Evolutionary conservation across 2,888 invertebrate genomes (phyloP), one percentile per base, ranked within the genome.

Genomic region (Pseudanteris insignis): DNA sequence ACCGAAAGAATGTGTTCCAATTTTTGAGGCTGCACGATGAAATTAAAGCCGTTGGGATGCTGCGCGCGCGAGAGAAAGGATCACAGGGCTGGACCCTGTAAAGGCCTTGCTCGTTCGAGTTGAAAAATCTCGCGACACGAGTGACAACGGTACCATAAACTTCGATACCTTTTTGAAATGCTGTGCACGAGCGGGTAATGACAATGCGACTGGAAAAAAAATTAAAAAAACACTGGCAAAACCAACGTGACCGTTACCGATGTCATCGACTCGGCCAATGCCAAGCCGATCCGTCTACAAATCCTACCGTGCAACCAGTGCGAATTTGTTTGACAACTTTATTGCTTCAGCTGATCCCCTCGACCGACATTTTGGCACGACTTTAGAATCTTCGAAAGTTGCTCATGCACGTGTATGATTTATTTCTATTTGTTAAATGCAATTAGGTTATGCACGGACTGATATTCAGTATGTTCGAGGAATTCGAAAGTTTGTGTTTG

Each of bases 271-370:
- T 40, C 41, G 41, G 28, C 15, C 41, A 32, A 7, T 12, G 30
- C 2, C 41, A 10, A 38, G 40, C 40, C n/a, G 12, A 41, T 29
- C 18, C 28, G 28, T 38, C 47, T 48, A 38, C 25, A 32, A 38
- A 48, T 36, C 32, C 13, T 15, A 14, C 24, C 18, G 12, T 24
- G 30, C 11, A 38, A 38, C 18, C 29, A 37, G 47, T 30, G 47
- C 47, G 30, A 47, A 47, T 47, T 47, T 41, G 40, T 41, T 41
- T 29, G 47, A 47, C 47, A 47, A 47, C 37, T 37, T 47, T 47
- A 47, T 38, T 40, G 33, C 14, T 29, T n/a, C 21, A 2, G 15
- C 21, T 29, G 28, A 30, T 40, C 38, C 41, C 13, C 5, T 5
- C 11, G 30, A 43, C 10, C 13, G 12, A 5, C 30, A 32, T 43